phyloP scores from a whole-genome alignment of 2,797 vertebrate species.

The Hoplostethus atlanticus region DNA sequence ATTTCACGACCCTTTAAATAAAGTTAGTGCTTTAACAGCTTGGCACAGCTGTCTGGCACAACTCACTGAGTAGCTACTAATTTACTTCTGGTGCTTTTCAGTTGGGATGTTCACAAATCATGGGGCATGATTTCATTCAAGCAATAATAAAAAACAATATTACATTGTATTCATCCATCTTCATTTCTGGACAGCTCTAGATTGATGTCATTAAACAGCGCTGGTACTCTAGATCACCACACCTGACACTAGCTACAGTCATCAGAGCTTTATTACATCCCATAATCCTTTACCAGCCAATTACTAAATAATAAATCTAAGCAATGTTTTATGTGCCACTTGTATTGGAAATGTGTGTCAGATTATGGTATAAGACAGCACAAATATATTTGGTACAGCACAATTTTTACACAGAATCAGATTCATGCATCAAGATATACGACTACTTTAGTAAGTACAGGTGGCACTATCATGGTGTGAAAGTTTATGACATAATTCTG shows the following conservation, averaged over 20 bases:
- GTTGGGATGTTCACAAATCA: constrained; percentile 79
- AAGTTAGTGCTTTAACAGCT: constrained; percentile 72
- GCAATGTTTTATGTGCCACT: constrained; percentile 31
- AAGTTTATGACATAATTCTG: constrained; percentile 6
- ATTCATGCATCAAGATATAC: neutral
- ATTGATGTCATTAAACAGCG: constrained; percentile 78
- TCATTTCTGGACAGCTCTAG: constrained; percentile 70
- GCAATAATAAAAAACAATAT: constrained; percentile 78
- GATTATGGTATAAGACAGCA: constrained; percentile 8
- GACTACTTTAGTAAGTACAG: neutral
- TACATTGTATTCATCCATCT: constrained; percentile 66
- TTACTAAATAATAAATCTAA: constrained; percentile 48
- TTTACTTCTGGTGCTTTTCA: constrained; percentile 87
- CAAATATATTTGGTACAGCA: neutral
- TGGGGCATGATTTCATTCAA: constrained; percentile 84
- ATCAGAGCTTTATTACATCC: constrained; percentile 25
- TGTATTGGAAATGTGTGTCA: constrained; percentile 24
- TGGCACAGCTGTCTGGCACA: constrained; percentile 78
- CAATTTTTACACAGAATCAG: constrained; percentile 1
- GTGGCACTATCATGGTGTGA: constrained; percentile 4
- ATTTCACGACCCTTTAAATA: constrained; percentile 79
- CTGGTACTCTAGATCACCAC: constrained; percentile 65
- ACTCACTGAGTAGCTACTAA: constrained; percentile 84
- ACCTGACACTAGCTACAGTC: constrained; percentile 59
- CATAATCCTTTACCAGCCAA: constrained; percentile 44